These are phyloP conservation scores for Orius insidiosus DNA, from an alignment of 1,140 invertebrate genomes.

Conservation along the genomic window DNA sequence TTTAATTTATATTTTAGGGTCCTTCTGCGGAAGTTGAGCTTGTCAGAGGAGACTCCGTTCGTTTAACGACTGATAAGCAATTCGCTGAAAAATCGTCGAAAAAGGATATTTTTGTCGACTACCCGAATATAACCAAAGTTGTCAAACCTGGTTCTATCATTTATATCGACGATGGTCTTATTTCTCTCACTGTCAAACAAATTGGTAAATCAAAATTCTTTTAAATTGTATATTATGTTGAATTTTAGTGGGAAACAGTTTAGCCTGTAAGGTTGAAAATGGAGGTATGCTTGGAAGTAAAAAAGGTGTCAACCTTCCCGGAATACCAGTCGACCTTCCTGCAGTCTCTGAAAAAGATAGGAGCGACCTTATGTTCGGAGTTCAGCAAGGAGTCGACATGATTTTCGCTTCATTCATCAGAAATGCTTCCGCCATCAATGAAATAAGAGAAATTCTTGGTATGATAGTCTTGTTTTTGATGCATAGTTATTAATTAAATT, in stretches of 20 bases:
- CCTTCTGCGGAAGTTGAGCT: slow-evolving; percentile 83
- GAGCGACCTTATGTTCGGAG: slow-evolving; percentile 82
- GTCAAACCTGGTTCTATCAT: slow-evolving; percentile 71
- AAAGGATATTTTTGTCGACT: slow-evolving; percentile 64
- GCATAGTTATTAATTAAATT: slow-evolving; percentile 6
- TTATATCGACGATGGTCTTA: slow-evolving; percentile 94
- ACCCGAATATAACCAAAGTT: slow-evolving; percentile 91
- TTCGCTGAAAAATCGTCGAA: slow-evolving; percentile 67
- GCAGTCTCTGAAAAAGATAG: slow-evolving; percentile 98
- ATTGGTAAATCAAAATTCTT: slow-evolving; percentile 34
- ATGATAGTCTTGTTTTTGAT: too few species aligned
- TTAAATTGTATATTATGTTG: slow-evolving; percentile 1
- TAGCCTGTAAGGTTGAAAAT: slow-evolving; percentile 83
- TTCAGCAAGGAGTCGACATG: slow-evolving; percentile 94
- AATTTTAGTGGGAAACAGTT: slow-evolving; percentile 28
- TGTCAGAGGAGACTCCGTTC: slow-evolving; percentile 67
- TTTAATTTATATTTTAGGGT: slow-evolving; percentile 35
- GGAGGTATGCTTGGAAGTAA: slow-evolving; percentile 90
- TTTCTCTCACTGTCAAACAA: slow-evolving; percentile 71
- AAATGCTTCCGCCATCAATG: slow-evolving; percentile 69
- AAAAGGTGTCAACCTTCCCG: slow-evolving; percentile 95
- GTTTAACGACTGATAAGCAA: slow-evolving; percentile 70
- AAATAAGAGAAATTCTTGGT: slow-evolving; percentile 76
- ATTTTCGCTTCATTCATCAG: slow-evolving; percentile 98
- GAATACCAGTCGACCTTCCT: slow-evolving; percentile 88